Evolutionary conservation across 2,797 vertebrate genomes (phyloP).

Genomic region (Neosilurus mollespiculum): DNA sequence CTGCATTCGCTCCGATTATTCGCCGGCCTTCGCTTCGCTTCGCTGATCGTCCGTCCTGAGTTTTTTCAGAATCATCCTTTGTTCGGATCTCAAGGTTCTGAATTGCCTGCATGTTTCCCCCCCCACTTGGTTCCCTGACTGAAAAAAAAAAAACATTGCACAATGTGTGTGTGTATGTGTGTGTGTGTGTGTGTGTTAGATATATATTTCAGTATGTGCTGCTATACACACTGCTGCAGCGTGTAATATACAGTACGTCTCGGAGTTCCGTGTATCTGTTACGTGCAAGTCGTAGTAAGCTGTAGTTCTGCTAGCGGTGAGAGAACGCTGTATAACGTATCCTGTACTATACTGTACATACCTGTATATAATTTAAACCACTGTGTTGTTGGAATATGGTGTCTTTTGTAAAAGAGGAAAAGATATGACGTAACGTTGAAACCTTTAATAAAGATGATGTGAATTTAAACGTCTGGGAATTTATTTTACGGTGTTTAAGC

Average conservation of each 20-base stretch:
- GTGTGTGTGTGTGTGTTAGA: constrained; percentile 10
- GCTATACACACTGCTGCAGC: constrained; percentile 8
- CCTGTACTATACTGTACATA: constrained; percentile 47
- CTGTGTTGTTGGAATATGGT: constrained; percentile 24
- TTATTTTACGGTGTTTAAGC: no score
- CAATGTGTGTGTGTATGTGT: constrained; percentile 18
- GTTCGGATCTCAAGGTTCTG: background rate
- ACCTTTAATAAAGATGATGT: constrained; percentile 25
- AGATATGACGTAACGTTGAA: background rate
- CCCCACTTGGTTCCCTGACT: background rate
- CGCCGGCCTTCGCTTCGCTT: constrained; percentile 24
- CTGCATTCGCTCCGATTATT: constrained; percentile 19
- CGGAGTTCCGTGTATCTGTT: background rate
- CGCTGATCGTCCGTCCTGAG: background rate
- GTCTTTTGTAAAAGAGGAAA: constrained; percentile 24
- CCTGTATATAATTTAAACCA: constrained; percentile 41
- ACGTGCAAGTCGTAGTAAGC: constrained; percentile 18
- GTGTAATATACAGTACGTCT: background rate
- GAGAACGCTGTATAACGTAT: constrained; percentile 23
- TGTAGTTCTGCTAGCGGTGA: background rate
- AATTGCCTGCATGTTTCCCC: constrained; percentile 1
- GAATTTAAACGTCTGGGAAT: background rate
- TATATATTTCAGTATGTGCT: background rate
- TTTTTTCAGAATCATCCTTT: background rate
- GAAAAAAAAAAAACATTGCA: background rate